Evolutionary conservation across 2,888 invertebrate genomes (phyloP).

Genomic region (Parascotia fuliginaria): DNA sequence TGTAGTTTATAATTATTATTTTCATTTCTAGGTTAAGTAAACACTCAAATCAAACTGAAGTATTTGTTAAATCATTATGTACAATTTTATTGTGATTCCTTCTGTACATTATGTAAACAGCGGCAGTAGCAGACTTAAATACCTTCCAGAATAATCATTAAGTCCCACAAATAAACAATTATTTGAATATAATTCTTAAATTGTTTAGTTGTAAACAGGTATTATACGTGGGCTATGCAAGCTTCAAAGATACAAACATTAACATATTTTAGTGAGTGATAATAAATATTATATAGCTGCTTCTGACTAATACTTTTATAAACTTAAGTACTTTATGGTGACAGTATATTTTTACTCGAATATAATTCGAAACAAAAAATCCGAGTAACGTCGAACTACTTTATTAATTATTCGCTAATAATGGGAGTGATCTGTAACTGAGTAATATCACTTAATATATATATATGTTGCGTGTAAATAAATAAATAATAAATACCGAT

Average conservation of each 20-base stretch:
- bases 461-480: no score
- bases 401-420: background rate
- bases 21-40: slow-evolving; percentile 39
- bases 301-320: slow-evolving; percentile 22
- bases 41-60: slow-evolving; percentile 50
- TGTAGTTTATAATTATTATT: slow-evolving; percentile 46
- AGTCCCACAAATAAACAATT: background rate
- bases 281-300: slow-evolving; percentile 15
- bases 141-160: background rate
- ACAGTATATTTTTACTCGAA: slow-evolving; percentile 24
- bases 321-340: slow-evolving; percentile 24
- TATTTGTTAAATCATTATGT: slow-evolving; percentile 42
- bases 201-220: background rate
- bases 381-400: background rate
- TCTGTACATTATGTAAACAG: slow-evolving; percentile 17
- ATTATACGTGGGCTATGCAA: background rate
- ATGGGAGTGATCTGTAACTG: background rate
- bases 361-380: slow-evolving; percentile 3
- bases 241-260: slow-evolving; percentile 10
- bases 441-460: no score
- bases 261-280: slow-evolving; percentile 19
- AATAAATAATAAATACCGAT: no score
- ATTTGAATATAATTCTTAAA: background rate
- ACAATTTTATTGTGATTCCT: slow-evolving; percentile 29
- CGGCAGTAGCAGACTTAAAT: slow-evolving; percentile 13